Base-by-base conservation (phyloP, 1,140 invertebrate genomes). In the Amphibalanus amphitrite region DNA sequence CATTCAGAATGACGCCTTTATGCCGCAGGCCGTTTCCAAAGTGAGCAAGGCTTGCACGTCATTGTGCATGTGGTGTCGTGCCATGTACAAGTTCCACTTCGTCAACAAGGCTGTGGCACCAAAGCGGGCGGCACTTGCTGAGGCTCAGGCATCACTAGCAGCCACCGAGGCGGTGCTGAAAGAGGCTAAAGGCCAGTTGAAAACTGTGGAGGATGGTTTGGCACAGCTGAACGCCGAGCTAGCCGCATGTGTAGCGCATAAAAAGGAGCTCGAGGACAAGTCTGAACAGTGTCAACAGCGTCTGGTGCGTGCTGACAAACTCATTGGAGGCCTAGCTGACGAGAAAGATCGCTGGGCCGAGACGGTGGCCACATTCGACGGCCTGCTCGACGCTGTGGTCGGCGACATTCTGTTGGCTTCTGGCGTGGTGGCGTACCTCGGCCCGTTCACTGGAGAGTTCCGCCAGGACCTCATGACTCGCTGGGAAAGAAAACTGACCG, bases 211-310 rank as follows among this genome's bases (percentile, higher is more conserved):
- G 1, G 92, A 95, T 78, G 92, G 92, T 78, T 79, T 98, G 47
- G 94, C 97, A 82, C 87, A 89, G 0, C 80, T 98, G 0, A 95
- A 96, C 79, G 95, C 98, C 79, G 91, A 95, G 79, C 95, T 97
- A 81, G 92, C 94, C 0, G 92, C 91, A 47, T 95, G 93, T 84
- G 93, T 93, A 23, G 87, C 93, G 69, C 93, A 95, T 77, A 97
- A 97, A 81, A 95, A 95, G 78, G 92, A 93, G 29, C 80, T 98
- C 0, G 94, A 97, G 79, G 92, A 95, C 78, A 88, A 92, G 76
- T 97, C 97, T 70, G 89, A 93, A 30, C 82, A 91, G 28, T 97
- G 93, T 78, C 89, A 88, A n/a, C 89, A 93, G 74, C 97, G 97
- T 80, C 80, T 98, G 64, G 88, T 88, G 25, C 83, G 95, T 77